Conservation (phyloP, 2,797 vertebrate species). For the Pitangus sulphuratus region DNA sequence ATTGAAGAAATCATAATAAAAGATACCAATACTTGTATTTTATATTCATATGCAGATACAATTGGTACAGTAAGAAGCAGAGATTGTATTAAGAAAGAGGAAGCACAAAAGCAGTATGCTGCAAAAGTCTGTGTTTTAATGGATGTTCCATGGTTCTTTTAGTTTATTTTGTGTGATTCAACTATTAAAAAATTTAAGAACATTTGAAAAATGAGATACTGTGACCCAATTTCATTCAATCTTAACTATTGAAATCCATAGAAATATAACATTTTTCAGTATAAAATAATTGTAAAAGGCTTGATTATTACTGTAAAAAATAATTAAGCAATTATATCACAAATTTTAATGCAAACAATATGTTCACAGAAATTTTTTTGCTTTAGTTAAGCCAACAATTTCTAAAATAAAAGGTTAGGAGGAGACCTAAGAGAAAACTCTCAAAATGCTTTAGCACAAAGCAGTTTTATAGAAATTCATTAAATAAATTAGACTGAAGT, state of each 20-base stretch:
- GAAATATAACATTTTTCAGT: not conserved
- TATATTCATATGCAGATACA: not conserved
- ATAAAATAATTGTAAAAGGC: not conserved
- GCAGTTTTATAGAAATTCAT: not conserved
- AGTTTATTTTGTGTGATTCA: not conserved
- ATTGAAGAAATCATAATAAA: conserved; percentile 5
- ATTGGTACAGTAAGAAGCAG: not conserved
- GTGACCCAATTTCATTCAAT: not conserved
- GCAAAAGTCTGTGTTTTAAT: not conserved
- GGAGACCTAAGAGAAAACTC: not conserved
- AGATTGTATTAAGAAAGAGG: not conserved
- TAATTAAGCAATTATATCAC: not conserved
- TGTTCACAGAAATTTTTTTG: not conserved
- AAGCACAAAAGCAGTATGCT: not conserved
- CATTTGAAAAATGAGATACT: not conserved
- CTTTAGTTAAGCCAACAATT: not conserved
- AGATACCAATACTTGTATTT: not conserved
- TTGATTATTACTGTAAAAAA: not conserved
- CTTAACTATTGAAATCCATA: not conserved
- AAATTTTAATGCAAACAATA: not conserved
- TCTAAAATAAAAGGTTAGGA: not conserved
- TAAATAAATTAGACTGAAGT: not conserved
- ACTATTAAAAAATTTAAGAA: not conserved
- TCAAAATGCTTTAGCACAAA: not conserved
- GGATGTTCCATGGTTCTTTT: not conserved